Base-by-base conservation (phyloP, 2,888 invertebrate species). In the Drosophila pseudotalamancana region DNA sequence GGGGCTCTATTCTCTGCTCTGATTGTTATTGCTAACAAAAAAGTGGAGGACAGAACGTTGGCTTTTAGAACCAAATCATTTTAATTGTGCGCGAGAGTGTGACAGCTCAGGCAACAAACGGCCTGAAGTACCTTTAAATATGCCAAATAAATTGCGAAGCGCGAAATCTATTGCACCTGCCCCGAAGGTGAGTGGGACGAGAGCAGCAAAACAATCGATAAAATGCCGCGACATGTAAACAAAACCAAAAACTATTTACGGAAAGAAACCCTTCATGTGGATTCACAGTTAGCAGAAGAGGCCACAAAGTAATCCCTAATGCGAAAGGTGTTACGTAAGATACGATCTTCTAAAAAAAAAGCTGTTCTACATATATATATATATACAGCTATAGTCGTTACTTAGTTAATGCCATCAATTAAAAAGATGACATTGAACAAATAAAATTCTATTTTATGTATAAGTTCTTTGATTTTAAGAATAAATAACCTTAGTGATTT, bases 41-140 rank as follows among this genome's bases (percentile, higher is more conserved):
- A 23, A 9, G 5, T 34, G 49, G 25, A 16, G 14, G 23, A n/a
- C 27, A 43, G 27, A 25, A 18, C 43, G 6, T n/a, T 16, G 18
- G 12, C 29, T 69, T 65, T 64, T 34, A 43, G 60, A 45, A 60
- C 14, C 61, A 66, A 84, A 79, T 81, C 85, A 77, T 84, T 87
- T 80, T 84, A 32, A 54, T 63, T 70, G 77, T 63, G 55, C 67
- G 81, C 70, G 56, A 68, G 54, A 70, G 71, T 81, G 85, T 81
- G 67, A 81, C 82, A 83, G 48, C 29, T 37, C 55, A n/a, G 32
- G 11, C 60, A 68, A 62, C 62, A 57, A 77, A 31, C 55, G 14
- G 12, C 11, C 27, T 31, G 34, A 37, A 71, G 55, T 56, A 34
- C 40, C 63, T 21, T 46, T 63, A 77, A 48, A 73, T 69, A 72